Evolutionary conservation across 2,888 invertebrate genomes (phyloP).

Genomic region (Pemphredon lugubris): DNA sequence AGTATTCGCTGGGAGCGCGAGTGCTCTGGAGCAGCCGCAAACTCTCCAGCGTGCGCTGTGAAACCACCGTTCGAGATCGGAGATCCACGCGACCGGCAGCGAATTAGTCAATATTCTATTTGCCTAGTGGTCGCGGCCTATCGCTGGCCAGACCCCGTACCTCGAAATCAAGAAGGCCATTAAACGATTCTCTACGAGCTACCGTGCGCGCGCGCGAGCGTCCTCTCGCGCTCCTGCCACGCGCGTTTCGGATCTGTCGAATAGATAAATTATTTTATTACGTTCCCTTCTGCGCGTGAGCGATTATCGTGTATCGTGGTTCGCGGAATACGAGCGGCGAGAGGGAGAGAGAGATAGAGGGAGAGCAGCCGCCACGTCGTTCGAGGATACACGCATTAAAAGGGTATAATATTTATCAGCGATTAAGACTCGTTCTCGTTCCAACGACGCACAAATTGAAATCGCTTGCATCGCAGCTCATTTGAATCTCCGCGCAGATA

Average conservation of each 20-base stretch:
- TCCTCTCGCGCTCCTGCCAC: slow-evolving; percentile 2
- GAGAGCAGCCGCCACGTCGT: too few species aligned
- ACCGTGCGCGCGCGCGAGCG: not conserved
- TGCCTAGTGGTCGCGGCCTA: slow-evolving; percentile 30
- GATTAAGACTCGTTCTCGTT: too few species aligned
- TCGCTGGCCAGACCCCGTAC: slow-evolving; percentile 24
- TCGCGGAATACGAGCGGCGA: not conserved
- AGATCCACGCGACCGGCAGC: slow-evolving; percentile 36
- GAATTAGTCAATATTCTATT: slow-evolving; percentile 53
- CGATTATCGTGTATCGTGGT: not conserved
- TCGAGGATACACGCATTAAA: not conserved
- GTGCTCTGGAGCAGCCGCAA: too few species aligned
- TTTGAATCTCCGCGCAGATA: too few species aligned
- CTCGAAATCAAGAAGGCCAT: slow-evolving; percentile 12
- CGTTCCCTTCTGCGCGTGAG: not conserved
- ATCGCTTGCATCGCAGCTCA: too few species aligned
- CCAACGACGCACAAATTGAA: too few species aligned
- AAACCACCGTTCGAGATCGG: slow-evolving; percentile 12
- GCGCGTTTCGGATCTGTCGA: slow-evolving; percentile 12
- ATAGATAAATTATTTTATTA: slow-evolving; percentile 23
- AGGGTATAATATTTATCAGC: too few species aligned
- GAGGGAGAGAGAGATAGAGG: too few species aligned
- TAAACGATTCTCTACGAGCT: slow-evolving; percentile 14
- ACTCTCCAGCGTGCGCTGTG: not conserved
- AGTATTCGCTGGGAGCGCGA: slow-evolving; percentile 6